A percentile compares a stretch with the other conserved stretches of the same genome.
These are phyloP conservation scores for Hyperoplus lanceolatus DNA, from an alignment of 2,797 vertebrate genomes.

Conservation along the genomic window DNA sequence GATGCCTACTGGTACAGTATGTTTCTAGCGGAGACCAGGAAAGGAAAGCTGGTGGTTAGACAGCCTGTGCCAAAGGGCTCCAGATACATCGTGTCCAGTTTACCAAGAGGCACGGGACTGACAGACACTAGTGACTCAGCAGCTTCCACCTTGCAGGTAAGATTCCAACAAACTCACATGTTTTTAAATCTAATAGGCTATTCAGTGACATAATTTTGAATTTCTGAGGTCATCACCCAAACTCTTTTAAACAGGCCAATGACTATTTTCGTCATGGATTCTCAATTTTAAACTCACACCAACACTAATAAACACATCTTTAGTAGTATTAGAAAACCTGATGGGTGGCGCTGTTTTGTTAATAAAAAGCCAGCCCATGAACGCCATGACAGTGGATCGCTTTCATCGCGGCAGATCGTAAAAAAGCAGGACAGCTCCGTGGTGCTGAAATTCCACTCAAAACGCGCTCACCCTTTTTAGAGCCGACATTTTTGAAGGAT, in stretches of 20 bases:
- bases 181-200: background rate
- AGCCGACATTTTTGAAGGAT: accelerated
- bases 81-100: slow-evolving; percentile 77
- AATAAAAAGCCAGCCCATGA: background rate
- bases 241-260: no score
- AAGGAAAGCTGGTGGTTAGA: slow-evolving; percentile 75
- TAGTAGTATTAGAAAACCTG: background rate
- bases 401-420: background rate
- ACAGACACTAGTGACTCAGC: slow-evolving; percentile 76
- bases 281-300: background rate
- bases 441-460: slow-evolving; percentile 37
- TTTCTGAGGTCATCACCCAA: no score
- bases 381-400: background rate
- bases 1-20: slow-evolving; percentile 80
- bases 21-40: slow-evolving; percentile 77
- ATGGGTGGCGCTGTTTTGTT: slow-evolving; percentile 55
- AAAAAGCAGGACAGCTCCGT: slow-evolving; percentile 7
- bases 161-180: background rate
- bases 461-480: accelerated
- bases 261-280: accelerated
- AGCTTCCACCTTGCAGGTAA: slow-evolving; percentile 75
- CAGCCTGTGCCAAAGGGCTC: slow-evolving; percentile 73
- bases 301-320: accelerated
- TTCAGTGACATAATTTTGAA: no score
- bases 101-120: slow-evolving; percentile 72